Base-by-base conservation (phyloP, 2,113 vertebrate genomes). In the Promerops cafer region DNA sequence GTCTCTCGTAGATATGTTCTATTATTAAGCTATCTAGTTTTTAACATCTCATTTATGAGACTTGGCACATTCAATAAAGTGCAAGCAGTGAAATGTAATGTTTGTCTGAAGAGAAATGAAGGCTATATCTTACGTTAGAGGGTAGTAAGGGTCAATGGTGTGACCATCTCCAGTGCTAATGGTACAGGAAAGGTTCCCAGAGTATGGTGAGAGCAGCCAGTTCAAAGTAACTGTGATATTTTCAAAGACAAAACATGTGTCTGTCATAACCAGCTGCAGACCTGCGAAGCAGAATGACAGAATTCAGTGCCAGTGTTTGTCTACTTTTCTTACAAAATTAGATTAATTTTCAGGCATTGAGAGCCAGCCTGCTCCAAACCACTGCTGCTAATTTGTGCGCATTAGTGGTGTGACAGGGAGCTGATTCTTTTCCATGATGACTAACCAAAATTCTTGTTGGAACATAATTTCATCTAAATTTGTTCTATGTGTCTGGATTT, bases 191-290 rank as follows among this genome's bases (percentile, higher is more conserved):
- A 99, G 97, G 74, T 99, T 99, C 89, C 99, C 99, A 33, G 97
- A 96, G 92, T 98, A 99, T 7, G 99, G 99, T 63, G 98, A 97
- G 19, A 99, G 98, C 54, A 99, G 98, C 99, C 99, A 99, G 45
- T 97, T 99, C 88, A 99, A 88, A 27, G 97, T 98, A 90, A 99
- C 79, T 0, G 97, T 98, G 89, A 99, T 95, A 4, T 98, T 98
- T 95, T 99, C 98, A 92, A 96, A 98, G 85, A 98, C 82, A 28
- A 98, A 98, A 6, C 97, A 98, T 16, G 95, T 82, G 5, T 98
- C 97, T 35, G 95, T 94, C 78, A 99, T 97, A 42, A 93, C n/a
- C 87, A 99, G 90, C 74, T 96, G 97, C 90, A 99, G 98, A 87
- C 98, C 99, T 99, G 97, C 76, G 84, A 95, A 96, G n/a, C 40